These are phyloP conservation scores for Ptychoptera contaminata DNA, from an alignment of 2,888 invertebrate genomes.

Conservation along the genomic window DNA sequence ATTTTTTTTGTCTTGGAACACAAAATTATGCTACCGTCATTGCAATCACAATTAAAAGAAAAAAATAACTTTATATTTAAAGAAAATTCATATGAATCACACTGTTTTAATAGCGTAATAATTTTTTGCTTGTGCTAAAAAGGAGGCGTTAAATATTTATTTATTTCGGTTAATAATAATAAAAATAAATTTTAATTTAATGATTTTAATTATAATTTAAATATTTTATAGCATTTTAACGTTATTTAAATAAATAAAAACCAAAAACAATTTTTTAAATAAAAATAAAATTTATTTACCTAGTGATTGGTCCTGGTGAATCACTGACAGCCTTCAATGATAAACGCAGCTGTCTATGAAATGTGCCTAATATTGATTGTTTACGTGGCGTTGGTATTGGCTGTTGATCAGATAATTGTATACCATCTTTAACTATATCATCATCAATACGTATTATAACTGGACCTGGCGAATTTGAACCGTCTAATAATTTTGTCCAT, in stretches of 20 bases:
- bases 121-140: background rate
- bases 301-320: constrained; percentile 28
- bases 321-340: constrained; percentile 31
- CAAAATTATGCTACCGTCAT: too few relatives aligned
- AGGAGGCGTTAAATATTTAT: background rate
- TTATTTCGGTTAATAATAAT: background rate
- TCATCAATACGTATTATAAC: constrained; percentile 11
- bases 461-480: constrained; percentile 7
- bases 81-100: too few relatives aligned
- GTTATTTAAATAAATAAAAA: too few relatives aligned
- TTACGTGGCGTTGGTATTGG: constrained; percentile 17
- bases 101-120: background rate
- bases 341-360: constrained; percentile 28
- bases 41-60: too few relatives aligned
- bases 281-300: constrained; percentile 18
- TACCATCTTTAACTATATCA: constrained; percentile 17
- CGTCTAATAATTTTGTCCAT: constrained; percentile 29
- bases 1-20: too few relatives aligned
- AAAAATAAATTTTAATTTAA: too few relatives aligned
- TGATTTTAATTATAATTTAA: too few relatives aligned
- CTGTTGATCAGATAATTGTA: background rate
- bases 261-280: background rate
- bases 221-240: background rate
- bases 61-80: too few relatives aligned
- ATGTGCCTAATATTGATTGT: constrained; percentile 28